phyloP scores from a whole-genome alignment of 1,140 invertebrate genomes.

The Neodiprion virginianus region DNA sequence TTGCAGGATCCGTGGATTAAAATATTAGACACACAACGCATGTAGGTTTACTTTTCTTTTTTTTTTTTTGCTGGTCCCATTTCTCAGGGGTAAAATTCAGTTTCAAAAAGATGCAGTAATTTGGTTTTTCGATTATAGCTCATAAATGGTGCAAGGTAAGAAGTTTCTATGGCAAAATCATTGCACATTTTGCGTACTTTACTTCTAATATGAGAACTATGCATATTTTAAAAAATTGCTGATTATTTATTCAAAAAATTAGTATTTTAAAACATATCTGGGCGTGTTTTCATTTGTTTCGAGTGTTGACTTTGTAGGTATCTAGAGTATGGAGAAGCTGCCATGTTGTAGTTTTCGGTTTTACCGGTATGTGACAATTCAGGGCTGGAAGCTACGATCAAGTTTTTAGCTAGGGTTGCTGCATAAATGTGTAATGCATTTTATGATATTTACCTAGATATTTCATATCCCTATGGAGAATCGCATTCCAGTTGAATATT shows the following conservation, averaged over 20 bases:
- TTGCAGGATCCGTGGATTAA: neutral
- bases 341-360: neutral
- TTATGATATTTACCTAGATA: neutral
- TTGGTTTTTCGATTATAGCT: neutral
- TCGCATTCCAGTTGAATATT: neutral
- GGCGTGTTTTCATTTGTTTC: neutral
- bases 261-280: neutral
- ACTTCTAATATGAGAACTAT: neutral
- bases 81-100: neutral
- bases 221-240: neutral
- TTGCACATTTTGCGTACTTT: neutral
- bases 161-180: neutral
- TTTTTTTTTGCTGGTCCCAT: neutral
- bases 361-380: neutral
- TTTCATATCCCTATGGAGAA: neutral
- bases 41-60: neutral
- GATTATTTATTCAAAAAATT: neutral
- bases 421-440: slow-evolving; percentile 4
- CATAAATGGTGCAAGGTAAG: neutral
- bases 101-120: neutral
- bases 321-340: neutral
- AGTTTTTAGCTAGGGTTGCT: neutral
- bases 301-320: neutral
- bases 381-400: neutral
- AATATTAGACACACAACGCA: neutral